A percentile compares a stretch with the other conserved stretches of the same genome.
Conservation (phyloP, 2,888 invertebrate species). For the Amorpha juglandis region DNA sequence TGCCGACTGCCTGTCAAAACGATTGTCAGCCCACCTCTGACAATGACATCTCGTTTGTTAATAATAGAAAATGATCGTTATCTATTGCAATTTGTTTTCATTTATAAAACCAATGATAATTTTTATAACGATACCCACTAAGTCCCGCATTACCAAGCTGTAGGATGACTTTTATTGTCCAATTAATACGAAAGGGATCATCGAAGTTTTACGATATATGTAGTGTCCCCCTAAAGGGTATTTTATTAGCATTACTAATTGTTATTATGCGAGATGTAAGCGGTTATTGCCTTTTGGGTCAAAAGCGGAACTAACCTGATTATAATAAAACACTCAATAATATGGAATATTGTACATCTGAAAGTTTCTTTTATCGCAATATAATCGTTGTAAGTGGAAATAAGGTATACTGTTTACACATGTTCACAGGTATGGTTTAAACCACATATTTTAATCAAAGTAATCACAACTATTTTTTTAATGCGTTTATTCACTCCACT, state of each 20-base stretch:
- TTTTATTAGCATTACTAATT: constrained; percentile 19
- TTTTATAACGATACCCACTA: background rate
- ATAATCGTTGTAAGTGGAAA: background rate
- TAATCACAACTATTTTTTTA: constrained; percentile 19
- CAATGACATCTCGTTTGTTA: constrained; percentile 50
- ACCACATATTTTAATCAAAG: too few relatives aligned
- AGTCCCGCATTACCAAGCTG: background rate
- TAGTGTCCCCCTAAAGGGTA: constrained; percentile 1
- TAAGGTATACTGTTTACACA: constrained; percentile 3
- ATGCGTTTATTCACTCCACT: constrained; percentile 47
- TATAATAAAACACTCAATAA: background rate
- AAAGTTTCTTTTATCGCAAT: background rate
- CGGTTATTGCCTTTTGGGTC: constrained; percentile 1
- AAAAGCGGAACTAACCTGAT: background rate
- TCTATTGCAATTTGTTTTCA: constrained; percentile 25
- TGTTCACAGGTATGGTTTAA: constrained; percentile 2
- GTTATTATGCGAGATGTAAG: constrained; percentile 12
- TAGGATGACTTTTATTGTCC: constrained; percentile 2
- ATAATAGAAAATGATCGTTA: constrained; percentile 39
- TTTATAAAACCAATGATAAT: too few relatives aligned
- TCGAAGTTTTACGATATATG: constrained; percentile 18
- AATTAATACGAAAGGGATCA: constrained; percentile 12
- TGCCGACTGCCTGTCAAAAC: constrained; percentile 63
- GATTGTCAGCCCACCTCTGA: constrained; percentile 58
- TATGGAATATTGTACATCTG: background rate